Evolutionary conservation across 2,888 invertebrate genomes (phyloP), one percentile per base, ranked within the genome.

Genomic region (Drosophila rubida): DNA sequence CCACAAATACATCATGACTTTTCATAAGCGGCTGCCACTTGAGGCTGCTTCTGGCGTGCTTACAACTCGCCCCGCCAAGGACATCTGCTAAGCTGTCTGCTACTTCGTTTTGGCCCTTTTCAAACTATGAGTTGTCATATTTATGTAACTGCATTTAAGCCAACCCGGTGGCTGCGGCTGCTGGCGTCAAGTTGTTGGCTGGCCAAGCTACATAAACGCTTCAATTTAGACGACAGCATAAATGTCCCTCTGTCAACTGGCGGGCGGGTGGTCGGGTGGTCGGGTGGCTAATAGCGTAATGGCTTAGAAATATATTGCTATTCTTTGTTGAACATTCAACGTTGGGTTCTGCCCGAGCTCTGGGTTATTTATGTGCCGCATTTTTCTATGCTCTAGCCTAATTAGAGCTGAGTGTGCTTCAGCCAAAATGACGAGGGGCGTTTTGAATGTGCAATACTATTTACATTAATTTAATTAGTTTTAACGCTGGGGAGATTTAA

Each of bases 1-100:
- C 70, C 79, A 69, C 84, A 81, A 86, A 84, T 84, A 79, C 84
- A 83, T 84, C 84, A 86, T 84, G 86, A 86, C 79, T 86, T 83
- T 74, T 83, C 75, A 79, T 75, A 83, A 86, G 83, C 79, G 72
- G 49, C 77, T 69, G 70, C 80, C 86, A 80, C 83, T 86, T 80
- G 83, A 76, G 69, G 59, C 72, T 35, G 23, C 49, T 63, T 65
- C 63, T 59, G 53, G 27, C 42, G 39, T 63, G 59, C 50, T 50
- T 25, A 32, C 54, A 51, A 32, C 46, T 65, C 55, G 48, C 63
- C 22, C 55, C 41, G 67, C 64, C 82, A 78, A 75, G 82, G 70
- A 77, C 79, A 69, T 48, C 67, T 51, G 62, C 51, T 60, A 58
- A 74, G 66, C 75, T 51, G 49, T 48, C 59, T 57, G 46, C 37